These are phyloP conservation scores for Pampusana beccarii DNA, from an alignment of 2,113 vertebrate genomes.

Conservation along the genomic window DNA sequence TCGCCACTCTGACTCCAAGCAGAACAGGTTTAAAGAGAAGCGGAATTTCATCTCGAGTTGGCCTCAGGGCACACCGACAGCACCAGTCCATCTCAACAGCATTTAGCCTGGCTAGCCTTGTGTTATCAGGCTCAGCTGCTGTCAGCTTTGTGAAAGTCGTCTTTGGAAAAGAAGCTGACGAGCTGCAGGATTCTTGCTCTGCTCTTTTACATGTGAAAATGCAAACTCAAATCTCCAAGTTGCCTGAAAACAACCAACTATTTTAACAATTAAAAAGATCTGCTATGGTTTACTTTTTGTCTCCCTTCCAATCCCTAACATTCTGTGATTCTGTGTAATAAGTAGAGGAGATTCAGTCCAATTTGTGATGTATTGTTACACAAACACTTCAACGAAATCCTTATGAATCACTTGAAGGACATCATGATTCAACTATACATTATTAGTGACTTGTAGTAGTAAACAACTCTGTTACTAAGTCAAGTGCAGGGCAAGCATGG, in stretches of 20 bases:
- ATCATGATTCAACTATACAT: background rate
- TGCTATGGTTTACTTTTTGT: background rate
- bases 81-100: background rate
- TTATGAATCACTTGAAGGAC: background rate
- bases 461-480: background rate
- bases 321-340: fast-evolving
- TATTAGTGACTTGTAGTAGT: background rate
- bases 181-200: background rate
- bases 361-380: background rate
- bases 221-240: background rate
- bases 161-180: background rate
- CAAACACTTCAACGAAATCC: background rate
- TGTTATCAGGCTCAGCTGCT: background rate
- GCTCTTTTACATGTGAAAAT: background rate
- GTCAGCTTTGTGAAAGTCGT: background rate
- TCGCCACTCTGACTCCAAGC: background rate
- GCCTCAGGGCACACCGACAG: background rate
- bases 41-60: background rate
- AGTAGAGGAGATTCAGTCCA: background rate
- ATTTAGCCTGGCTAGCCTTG: background rate
- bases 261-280: background rate
- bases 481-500: background rate
- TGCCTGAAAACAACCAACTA: background rate
- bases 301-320: too few species aligned
- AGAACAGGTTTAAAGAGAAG: background rate